Percentiles rank a stretch among this genome's conserved stretches.
phyloP scores from a whole-genome alignment of 2,797 vertebrate genomes.

The Sebastes vulpes region DNA sequence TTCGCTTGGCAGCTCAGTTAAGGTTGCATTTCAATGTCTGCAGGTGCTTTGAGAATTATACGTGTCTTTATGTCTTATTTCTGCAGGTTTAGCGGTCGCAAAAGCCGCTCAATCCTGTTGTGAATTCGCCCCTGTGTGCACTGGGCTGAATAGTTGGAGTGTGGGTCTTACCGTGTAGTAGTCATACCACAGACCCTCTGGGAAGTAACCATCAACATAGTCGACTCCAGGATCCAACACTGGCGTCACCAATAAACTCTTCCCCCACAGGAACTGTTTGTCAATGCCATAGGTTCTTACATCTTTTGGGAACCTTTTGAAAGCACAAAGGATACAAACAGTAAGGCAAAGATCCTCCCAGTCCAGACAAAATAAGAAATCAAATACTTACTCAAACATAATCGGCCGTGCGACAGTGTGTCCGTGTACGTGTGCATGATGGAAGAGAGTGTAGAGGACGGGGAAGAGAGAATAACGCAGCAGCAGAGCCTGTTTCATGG shows the following conservation, averaged over 20 bases:
- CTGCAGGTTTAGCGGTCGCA: too few relatives aligned
- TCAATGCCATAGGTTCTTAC: conserved; percentile 85
- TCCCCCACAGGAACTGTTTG: conserved; percentile 92
- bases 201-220: conserved; percentile 87
- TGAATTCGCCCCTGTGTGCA: background rate
- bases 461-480: conserved; percentile 91
- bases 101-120: background rate
- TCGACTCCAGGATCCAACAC: conserved; percentile 86
- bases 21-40: too few relatives aligned
- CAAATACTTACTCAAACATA: conserved; percentile 89
- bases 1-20: too few relatives aligned
- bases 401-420: conserved; percentile 88
- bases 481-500: conserved; percentile 88
- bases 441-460: conserved; percentile 91
- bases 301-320: conserved; percentile 87
- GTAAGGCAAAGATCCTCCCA: background rate
- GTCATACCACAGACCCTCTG: conserved; percentile 90
- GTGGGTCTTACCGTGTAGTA: conserved; percentile 87
- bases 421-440: conserved; percentile 86
- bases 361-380: background rate
- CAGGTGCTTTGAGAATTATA: too few relatives aligned
- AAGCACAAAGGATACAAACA: background rate
- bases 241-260: conserved; percentile 89
- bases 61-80: too few relatives aligned
- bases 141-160: accelerated